Conservation (phyloP, 92 coral and sea anemone genomes). For the Zoanthus sansibaricus region DNA sequence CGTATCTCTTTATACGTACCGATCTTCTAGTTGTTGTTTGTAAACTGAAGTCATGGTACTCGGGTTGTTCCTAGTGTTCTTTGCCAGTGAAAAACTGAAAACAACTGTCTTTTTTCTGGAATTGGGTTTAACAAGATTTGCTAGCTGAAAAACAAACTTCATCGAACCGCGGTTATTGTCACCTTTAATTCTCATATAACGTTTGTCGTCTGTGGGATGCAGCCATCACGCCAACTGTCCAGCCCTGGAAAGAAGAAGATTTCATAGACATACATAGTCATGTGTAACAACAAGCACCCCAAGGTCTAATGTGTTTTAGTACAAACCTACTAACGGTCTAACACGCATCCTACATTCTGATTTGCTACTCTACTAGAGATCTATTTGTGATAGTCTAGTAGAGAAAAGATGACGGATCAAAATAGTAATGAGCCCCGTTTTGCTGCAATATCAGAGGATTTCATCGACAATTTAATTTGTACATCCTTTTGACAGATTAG, state of each 20-base stretch:
- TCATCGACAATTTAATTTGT: no score
- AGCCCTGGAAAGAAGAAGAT: neutral
- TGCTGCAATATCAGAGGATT: no score
- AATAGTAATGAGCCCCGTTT: no score
- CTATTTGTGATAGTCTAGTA: no score
- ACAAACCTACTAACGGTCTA: no score
- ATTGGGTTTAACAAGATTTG: conserved; percentile 43
- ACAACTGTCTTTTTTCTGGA: conserved; percentile 48
- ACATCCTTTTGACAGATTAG: no score
- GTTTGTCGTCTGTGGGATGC: conserved; percentile 42
- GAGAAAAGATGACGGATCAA: no score
- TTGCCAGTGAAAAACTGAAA: conserved; percentile 30
- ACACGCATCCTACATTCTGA: no score
- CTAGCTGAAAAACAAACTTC: conserved; percentile 52
- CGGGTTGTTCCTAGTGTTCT: conserved; percentile 43
- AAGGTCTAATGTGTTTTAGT: no score
- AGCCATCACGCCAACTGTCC: conserved; percentile 42
- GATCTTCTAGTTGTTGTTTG: conserved; percentile 16
- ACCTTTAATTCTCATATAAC: conserved; percentile 45
- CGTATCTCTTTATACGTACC: no score
- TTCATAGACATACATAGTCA: neutral
- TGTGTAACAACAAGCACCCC: neutral
- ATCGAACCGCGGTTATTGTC: conserved; percentile 35
- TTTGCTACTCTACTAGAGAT: no score
- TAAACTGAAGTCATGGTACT: conserved; percentile 8